phyloP scores from a whole-genome alignment of 2,888 invertebrate genomes.

The Diarsia mendica region DNA sequence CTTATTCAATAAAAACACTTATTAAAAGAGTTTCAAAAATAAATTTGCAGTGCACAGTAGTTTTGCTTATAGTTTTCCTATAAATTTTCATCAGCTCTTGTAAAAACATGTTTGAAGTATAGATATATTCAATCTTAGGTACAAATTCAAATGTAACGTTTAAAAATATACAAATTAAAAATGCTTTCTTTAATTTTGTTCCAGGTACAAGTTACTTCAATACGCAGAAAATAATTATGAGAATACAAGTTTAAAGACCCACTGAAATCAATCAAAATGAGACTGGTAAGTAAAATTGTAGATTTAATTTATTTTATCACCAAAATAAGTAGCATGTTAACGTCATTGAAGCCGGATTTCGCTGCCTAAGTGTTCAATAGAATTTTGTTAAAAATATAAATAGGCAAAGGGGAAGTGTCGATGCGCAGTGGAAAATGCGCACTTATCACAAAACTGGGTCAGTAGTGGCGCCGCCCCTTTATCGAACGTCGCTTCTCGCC shows the following conservation, averaged over 20 bases:
- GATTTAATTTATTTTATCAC: background rate
- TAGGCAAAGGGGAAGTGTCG: slow-evolving; percentile 84
- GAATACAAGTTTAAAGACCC: slow-evolving; percentile 68
- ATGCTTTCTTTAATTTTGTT: slow-evolving; percentile 71
- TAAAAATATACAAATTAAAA: slow-evolving; percentile 1
- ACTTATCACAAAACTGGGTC: slow-evolving; percentile 89
- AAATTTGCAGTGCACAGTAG: too few relatives aligned
- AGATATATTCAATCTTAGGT: background rate
- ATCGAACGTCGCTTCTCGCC: slow-evolving; percentile 83
- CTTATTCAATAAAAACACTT: background rate
- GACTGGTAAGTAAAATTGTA: slow-evolving; percentile 81
- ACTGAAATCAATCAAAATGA: slow-evolving; percentile 80
- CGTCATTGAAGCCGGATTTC: slow-evolving; percentile 17
- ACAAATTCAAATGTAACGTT: background rate
- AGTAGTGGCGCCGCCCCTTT: slow-evolving; percentile 90
- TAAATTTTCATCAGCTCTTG: background rate
- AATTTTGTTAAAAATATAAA: slow-evolving; percentile 80
- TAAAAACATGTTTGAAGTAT: background rate
- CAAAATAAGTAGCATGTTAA: slow-evolving; percentile 12
- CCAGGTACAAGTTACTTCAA: slow-evolving; percentile 79
- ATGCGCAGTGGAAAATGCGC: slow-evolving; percentile 89
- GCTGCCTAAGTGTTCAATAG: slow-evolving; percentile 64
- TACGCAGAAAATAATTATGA: slow-evolving; percentile 73
- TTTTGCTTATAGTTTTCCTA: background rate
- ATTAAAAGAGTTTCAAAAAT: background rate